Evolutionary conservation across 2,797 vertebrate genomes (phyloP), one percentile per base, ranked within the genome.

Genomic region (Nyctalus aviator): DNA sequence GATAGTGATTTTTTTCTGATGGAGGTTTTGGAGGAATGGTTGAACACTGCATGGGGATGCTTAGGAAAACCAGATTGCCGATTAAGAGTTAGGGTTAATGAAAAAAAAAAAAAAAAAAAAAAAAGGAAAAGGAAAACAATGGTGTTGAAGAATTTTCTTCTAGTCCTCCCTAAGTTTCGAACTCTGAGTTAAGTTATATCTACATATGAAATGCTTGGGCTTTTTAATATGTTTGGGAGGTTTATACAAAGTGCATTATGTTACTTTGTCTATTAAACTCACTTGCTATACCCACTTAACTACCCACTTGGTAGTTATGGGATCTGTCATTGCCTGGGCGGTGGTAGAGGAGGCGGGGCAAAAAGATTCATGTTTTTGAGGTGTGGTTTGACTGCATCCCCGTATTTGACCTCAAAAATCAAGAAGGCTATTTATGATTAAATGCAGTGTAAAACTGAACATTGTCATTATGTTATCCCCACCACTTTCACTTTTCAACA

Each of bases 391-490:
- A 72, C 18, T 71, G 5, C 20, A 62, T 59, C 11, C 0, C 18
- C 75, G 1, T 35, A 37, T 72, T 57, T 94, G 59, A 77, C 23
- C 68, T 66, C 3, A 23, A 83, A 89, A 88, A 64, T 5, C 2
- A 35, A 84, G 18, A 27, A 57, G 88, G 14, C 0, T 86, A 32
- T 84, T 90, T 93, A 69, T 53, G 17, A 77, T 92, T 75, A 84
- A 92, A 66, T 48, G 21, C 3, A 71, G 20, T 20, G 5, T 83
- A 44, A 93, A 91, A 89, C 48, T 27, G 4, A 91, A 35, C 44
- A 25, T 78, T 77, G 77, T 55, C 57, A 53, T 73, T 93, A 69
- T 78, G 17, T 77, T 93, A 57, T 11, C 30, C 5, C n/a, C 44
- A n/a, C 1, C 18, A 41, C 53, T 82, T 75, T 79, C 27, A 84